Conservation (phyloP, 2,888 invertebrate genomes). For the Venustoraphidia nigricollis region DNA sequence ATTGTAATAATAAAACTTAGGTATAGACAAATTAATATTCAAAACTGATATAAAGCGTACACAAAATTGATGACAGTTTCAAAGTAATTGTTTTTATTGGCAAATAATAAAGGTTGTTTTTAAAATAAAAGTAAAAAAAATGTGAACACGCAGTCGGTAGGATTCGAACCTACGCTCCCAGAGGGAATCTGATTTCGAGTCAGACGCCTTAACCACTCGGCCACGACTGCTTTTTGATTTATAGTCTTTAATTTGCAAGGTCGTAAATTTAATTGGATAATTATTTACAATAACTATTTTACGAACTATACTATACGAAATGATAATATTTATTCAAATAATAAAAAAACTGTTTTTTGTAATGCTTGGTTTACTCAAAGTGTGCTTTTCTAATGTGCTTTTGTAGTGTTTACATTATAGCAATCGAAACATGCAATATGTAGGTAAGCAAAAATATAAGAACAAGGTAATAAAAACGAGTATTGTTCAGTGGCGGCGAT, state of each 20-base stretch:
- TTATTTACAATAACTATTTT: no score
- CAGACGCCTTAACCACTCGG: slow-evolving; percentile 82
- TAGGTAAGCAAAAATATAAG: background rate
- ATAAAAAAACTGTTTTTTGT: no score
- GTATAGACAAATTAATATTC: no score
- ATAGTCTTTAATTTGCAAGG: no score
- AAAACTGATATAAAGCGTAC: no score
- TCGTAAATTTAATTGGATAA: no score
- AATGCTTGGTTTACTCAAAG: no score
- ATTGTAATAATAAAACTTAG: no score
- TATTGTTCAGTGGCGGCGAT: no score
- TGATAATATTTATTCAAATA: no score
- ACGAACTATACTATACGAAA: no score
- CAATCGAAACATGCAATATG: background rate
- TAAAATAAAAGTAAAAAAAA: background rate
- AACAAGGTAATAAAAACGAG: background rate
- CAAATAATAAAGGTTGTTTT: background rate
- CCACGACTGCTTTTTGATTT: slow-evolving; percentile 48
- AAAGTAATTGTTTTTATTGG: background rate
- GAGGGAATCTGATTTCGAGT: slow-evolving; percentile 83
- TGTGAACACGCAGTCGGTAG: slow-evolving; percentile 60
- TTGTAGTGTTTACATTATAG: background rate
- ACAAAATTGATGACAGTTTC: no score
- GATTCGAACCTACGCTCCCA: slow-evolving; percentile 85
- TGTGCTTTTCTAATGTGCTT: background rate